Percentiles rank a stretch among this genome's conserved stretches.
phyloP scores from a whole-genome alignment of 2,888 invertebrate species.

The Melieria crassipennis region DNA sequence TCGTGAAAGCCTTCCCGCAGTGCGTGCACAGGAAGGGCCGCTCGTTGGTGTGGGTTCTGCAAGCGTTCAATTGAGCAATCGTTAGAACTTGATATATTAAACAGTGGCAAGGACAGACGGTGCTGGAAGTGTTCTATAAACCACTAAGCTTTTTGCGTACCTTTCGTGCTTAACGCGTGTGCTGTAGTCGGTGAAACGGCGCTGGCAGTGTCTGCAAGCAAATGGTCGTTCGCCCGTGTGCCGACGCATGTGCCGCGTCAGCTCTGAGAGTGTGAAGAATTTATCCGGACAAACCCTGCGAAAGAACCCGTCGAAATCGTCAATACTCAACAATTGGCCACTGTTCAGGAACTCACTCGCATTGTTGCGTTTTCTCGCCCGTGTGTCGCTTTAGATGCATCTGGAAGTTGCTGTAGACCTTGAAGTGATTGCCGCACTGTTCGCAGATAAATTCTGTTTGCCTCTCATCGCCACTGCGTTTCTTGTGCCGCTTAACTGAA shows the following conservation, averaged over 20 bases:
- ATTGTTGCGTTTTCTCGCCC: constrained; percentile 57
- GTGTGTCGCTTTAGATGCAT: constrained; percentile 56
- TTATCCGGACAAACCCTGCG: constrained; percentile 54
- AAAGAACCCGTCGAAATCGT: not conserved
- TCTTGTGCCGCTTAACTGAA: too few species aligned
- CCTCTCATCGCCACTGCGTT: too few species aligned
- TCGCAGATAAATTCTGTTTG: constrained; percentile 51
- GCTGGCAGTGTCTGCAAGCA: constrained; percentile 53
- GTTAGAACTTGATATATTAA: not conserved
- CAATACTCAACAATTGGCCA: too few species aligned
- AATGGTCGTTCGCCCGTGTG: constrained; percentile 58
- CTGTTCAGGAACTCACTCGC: constrained; percentile 49
- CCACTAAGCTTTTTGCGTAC: constrained; percentile 5
- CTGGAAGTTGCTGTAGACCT: constrained; percentile 54
- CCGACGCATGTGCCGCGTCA: constrained; percentile 56
- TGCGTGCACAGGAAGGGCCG: constrained; percentile 54
- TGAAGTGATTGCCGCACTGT: constrained; percentile 57
- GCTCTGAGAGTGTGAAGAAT: constrained; percentile 54
- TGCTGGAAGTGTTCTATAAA: too few species aligned
- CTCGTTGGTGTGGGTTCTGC: constrained; percentile 56
- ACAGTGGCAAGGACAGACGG: not conserved
- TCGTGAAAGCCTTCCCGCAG: constrained; percentile 57
- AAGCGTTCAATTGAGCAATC: not conserved
- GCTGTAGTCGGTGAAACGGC: constrained; percentile 56
- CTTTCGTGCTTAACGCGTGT: constrained; percentile 55